Conservation (phyloP, 2,113 vertebrate species). For the Gnathonemus longibarbis region DNA sequence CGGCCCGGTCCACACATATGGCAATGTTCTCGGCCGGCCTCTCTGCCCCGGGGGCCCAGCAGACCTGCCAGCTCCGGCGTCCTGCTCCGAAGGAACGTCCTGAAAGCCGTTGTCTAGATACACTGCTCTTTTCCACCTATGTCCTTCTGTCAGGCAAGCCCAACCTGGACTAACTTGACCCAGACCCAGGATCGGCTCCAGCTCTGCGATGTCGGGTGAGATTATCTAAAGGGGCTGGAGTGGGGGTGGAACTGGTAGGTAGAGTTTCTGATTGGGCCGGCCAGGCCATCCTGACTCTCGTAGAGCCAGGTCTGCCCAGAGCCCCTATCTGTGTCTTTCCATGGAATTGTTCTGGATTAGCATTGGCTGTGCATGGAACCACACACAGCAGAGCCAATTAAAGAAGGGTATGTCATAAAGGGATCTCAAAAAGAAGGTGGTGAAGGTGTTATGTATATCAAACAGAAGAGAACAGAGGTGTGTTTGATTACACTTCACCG, state of each 20-base stretch:
- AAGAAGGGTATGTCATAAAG: neutral
- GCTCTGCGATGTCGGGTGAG: neutral
- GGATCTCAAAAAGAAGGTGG: neutral
- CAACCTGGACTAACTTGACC: neutral
- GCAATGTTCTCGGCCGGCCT: constrained; percentile 57
- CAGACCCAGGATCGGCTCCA: neutral
- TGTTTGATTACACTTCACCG: neutral
- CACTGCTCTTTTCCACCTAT: constrained; percentile 53
- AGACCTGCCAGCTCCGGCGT: constrained; percentile 54
- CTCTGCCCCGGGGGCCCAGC: constrained; percentile 40
- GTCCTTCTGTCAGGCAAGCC: constrained; percentile 45
- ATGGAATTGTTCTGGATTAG: constrained; percentile 32
- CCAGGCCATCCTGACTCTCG: neutral
- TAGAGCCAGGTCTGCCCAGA: neutral
- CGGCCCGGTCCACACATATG: constrained; percentile 51
- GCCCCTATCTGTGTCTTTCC: neutral
- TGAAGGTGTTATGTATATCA: neutral
- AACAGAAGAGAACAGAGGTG: neutral
- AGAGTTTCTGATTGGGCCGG: neutral
- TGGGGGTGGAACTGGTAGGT: neutral
- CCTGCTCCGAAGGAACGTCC: constrained; percentile 49
- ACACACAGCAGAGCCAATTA: neutral
- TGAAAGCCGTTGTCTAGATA: constrained; percentile 51
- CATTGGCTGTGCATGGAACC: constrained; percentile 19
- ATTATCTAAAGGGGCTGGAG: neutral